phyloP scores from a whole-genome alignment of 2,888 invertebrate genomes.

The Eurois occulta region DNA sequence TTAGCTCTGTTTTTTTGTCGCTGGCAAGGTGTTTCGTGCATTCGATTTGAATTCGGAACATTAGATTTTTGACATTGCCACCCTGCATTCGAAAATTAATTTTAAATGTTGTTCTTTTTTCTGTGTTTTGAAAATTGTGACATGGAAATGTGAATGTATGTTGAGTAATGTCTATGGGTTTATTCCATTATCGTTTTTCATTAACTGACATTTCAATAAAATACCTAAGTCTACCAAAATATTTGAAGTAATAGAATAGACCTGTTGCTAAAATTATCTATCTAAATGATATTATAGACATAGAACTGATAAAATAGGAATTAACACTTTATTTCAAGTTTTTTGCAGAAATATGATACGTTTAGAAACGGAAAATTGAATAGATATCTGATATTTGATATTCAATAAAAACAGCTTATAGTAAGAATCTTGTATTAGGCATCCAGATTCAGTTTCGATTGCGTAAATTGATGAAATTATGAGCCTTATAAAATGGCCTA shows the following conservation, averaged over 20 bases:
- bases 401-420: constrained; percentile 26
- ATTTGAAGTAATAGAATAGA: not conserved
- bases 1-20: constrained; percentile 78
- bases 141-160: not conserved
- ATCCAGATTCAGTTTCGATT: constrained; percentile 19
- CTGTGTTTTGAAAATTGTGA: not conserved
- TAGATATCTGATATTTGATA: constrained; percentile 26
- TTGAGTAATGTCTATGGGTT: not conserved
- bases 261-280: constrained; percentile 12
- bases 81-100: constrained; percentile 37
- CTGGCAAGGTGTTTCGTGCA: constrained; percentile 80
- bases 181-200: no score
- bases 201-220: not conserved
- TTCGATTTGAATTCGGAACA: constrained; percentile 76
- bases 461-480: constrained; percentile 1
- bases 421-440: not conserved
- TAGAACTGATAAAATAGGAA: constrained; percentile 16
- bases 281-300: constrained; percentile 21
- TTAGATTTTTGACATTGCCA: constrained; percentile 73
- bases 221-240: not conserved
- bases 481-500: constrained; percentile 19
- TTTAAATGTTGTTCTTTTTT: constrained; percentile 25
- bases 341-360: constrained; percentile 34
- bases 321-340: constrained; percentile 38
- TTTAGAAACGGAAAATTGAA: constrained; percentile 28